Evolutionary conservation across 2,113 vertebrate genomes (phyloP).

Genomic region (Planiliza haematocheilus): DNA sequence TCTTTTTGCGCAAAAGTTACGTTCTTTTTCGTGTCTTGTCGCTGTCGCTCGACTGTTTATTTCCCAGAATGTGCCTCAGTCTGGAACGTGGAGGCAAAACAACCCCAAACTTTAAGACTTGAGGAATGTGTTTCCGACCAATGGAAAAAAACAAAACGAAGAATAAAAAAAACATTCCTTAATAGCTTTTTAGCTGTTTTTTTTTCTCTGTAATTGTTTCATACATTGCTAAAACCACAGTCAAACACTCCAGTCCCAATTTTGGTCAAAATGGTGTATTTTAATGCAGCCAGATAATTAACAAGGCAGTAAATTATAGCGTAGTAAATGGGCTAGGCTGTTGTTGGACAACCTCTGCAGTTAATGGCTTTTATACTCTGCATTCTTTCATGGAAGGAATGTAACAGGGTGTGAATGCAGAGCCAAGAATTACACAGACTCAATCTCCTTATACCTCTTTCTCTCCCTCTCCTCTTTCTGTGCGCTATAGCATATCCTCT

Average conservation of each 20-base stretch:
- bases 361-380: conserved; percentile 62
- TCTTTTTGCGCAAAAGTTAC: not conserved
- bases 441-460: conserved; percentile 17
- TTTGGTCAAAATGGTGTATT: conserved; percentile 57
- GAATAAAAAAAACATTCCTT: not conserved
- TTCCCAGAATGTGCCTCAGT: conserved; percentile 10
- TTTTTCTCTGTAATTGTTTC: conserved; percentile 44
- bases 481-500: conserved; percentile 12
- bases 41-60: conserved; percentile 22
- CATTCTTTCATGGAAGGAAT: conserved; percentile 72
- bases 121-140: conserved; percentile 53
- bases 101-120: conserved; percentile 51
- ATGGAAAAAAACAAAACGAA: conserved; percentile 16
- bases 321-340: conserved; percentile 54
- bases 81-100: conserved; percentile 12
- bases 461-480: conserved; percentile 17
- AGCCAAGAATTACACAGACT: conserved; percentile 62
- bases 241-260: conserved; percentile 48
- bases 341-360: conserved; percentile 50
- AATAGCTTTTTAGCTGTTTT: conserved; percentile 44
- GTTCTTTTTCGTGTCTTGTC: not conserved
- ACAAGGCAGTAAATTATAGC: conserved; percentile 60
- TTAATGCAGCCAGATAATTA: conserved; percentile 67
- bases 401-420: conserved; percentile 42
- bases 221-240: conserved; percentile 45